These are phyloP conservation scores for Alca torda DNA, from an alignment of 2,797 vertebrate species.

Conservation along the genomic window DNA sequence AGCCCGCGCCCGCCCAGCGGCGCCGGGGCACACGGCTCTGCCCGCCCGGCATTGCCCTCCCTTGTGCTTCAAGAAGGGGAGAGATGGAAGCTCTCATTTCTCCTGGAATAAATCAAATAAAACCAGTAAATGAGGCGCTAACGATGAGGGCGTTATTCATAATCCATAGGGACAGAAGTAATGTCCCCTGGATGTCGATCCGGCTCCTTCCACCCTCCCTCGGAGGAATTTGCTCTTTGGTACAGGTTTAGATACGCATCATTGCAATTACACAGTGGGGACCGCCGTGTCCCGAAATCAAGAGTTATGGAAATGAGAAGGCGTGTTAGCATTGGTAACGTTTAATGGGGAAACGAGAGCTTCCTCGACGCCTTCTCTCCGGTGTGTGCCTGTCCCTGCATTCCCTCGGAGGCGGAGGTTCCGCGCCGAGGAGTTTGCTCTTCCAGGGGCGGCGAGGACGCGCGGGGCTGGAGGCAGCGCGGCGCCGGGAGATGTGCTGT, in stretches of 20 bases:
- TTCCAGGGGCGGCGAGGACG: neutral
- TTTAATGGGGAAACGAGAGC: neutral
- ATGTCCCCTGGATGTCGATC: neutral
- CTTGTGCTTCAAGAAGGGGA: neutral
- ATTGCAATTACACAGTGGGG: neutral
- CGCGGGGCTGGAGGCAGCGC: neutral
- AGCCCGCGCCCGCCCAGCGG: neutral
- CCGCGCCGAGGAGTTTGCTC: neutral
- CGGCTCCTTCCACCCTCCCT: neutral
- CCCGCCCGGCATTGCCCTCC: fast-evolving
- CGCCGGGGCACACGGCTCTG: fast-evolving
- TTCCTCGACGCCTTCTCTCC: neutral
- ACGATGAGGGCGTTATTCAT: fast-evolving
- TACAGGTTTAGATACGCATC: neutral
- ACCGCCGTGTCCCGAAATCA: neutral
- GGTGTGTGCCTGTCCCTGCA: neutral
- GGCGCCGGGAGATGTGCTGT: neutral
- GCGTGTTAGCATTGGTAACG: neutral
- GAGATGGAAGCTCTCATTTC: neutral
- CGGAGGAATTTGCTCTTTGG: neutral
- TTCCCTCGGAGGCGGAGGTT: neutral
- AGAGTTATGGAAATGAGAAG: neutral
- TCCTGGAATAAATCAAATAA: neutral
- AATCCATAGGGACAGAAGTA: neutral
- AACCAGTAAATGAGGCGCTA: neutral